Conservation (phyloP, 1,140 invertebrate genomes). For the Tetranychus urticae region DNA sequence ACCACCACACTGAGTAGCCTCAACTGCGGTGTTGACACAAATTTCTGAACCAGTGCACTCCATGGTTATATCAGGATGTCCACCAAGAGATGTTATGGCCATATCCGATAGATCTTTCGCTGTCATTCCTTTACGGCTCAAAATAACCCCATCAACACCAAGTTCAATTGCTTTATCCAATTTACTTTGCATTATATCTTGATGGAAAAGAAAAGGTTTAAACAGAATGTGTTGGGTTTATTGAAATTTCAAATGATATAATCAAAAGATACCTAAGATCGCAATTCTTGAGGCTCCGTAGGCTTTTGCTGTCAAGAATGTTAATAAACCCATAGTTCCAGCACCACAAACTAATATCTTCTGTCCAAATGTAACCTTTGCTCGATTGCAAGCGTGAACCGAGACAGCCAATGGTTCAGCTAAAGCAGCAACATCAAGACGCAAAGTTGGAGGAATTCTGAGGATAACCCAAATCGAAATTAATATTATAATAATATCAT, state of each 20-base stretch:
- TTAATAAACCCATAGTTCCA: slow-evolving; percentile 65
- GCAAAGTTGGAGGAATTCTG: slow-evolving; percentile 52
- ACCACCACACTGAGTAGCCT: slow-evolving; percentile 31
- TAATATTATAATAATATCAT: too few species aligned
- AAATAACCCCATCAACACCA: slow-evolving; percentile 47
- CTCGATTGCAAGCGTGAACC: slow-evolving; percentile 67
- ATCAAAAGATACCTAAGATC: not conserved
- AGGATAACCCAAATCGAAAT: not conserved
- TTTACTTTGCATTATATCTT: slow-evolving; percentile 17
- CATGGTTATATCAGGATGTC: slow-evolving; percentile 2
- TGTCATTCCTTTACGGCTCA: slow-evolving; percentile 27
- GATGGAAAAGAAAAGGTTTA: too few species aligned
- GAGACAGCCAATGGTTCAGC: slow-evolving; percentile 76
- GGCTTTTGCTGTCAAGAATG: not conserved
- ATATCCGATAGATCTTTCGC: slow-evolving; percentile 30
- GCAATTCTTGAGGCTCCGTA: not conserved
- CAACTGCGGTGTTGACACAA: slow-evolving; percentile 46
- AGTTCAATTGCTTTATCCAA: slow-evolving; percentile 39
- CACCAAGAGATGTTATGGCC: slow-evolving; percentile 33
- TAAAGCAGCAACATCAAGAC: slow-evolving; percentile 71
- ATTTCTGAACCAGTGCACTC: slow-evolving; percentile 29
- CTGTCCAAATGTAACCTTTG: slow-evolving; percentile 39
- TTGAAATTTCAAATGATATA: slow-evolving; percentile 16
- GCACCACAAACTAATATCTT: slow-evolving; percentile 65
- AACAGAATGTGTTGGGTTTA: not conserved